These are phyloP conservation scores for Podarcis siculus DNA, from an alignment of 2,797 vertebrate genomes.

Conservation along the genomic window DNA sequence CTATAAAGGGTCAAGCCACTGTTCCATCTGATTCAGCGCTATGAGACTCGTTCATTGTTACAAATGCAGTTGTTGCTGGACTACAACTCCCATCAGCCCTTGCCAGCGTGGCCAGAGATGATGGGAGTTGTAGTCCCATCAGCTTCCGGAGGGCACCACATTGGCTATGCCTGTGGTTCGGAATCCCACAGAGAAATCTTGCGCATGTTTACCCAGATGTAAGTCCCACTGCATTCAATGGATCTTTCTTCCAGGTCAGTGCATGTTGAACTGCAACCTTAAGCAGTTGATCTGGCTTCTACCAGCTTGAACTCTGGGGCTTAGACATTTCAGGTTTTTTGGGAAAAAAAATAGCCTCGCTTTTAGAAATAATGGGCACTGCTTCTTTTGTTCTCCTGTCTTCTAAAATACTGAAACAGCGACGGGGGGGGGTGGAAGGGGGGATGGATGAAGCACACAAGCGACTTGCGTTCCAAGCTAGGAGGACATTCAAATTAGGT, in stretches of 20 bases:
- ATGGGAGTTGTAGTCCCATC: too few relatives aligned
- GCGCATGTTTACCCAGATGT: neutral
- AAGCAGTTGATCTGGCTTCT: neutral
- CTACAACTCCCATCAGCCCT: too few relatives aligned
- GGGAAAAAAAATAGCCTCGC: neutral
- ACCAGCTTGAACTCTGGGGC: too few relatives aligned
- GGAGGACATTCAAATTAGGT: neutral
- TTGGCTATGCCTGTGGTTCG: too few relatives aligned
- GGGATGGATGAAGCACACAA: neutral
- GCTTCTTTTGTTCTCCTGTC: slow-evolving; percentile 36
- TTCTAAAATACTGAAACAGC: slow-evolving; percentile 32
- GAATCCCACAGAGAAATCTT: neutral
- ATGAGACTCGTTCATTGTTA: too few relatives aligned
- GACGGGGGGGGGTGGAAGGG: neutral
- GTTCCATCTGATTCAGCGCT: too few relatives aligned
- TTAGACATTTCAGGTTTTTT: neutral
- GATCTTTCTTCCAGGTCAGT: neutral
- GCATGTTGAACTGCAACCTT: too few relatives aligned
- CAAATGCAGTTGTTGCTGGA: too few relatives aligned
- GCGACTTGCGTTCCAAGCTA: slow-evolving; percentile 23
- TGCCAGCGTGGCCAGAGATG: too few relatives aligned
- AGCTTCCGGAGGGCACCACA: too few relatives aligned
- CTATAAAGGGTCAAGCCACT: neutral
- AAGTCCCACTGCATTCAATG: neutral
- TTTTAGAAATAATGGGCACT: slow-evolving; percentile 26